Evolutionary conservation across 2,797 vertebrate genomes (phyloP).

Genomic region (Chaetophractus vellerosus): DNA sequence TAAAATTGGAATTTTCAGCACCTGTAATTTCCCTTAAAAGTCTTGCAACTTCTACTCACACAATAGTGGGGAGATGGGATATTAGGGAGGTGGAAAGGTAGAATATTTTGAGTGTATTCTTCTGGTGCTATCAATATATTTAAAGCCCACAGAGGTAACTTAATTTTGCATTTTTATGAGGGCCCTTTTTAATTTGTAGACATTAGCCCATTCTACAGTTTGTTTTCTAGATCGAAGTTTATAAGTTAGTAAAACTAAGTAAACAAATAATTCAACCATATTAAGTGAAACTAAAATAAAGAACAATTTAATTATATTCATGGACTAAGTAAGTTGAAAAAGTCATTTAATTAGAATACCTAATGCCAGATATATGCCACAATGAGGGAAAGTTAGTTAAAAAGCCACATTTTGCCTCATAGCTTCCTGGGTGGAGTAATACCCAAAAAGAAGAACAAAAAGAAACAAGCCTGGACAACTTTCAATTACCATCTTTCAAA

Average conservation of each 20-base stretch:
- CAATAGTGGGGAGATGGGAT: background rate
- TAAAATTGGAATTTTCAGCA: background rate
- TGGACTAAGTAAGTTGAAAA: background rate
- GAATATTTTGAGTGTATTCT: background rate
- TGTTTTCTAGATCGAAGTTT: background rate
- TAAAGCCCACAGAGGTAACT: background rate
- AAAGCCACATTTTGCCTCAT: background rate
- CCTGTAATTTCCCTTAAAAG: background rate
- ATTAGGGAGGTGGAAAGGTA: background rate
- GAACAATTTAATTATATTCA: background rate
- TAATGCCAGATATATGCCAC: background rate
- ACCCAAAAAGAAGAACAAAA: background rate
- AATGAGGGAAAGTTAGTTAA: background rate
- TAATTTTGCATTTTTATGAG: background rate
- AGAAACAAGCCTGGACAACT: background rate
- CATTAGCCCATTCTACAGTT: background rate
- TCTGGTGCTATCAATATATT: background rate
- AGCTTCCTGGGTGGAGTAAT: background rate
- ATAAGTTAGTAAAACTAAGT: background rate
- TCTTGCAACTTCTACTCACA: background rate
- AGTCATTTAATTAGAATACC: background rate
- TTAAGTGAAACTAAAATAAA: background rate
- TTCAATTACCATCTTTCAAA: constrained; percentile 35
- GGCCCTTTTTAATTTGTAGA: background rate
- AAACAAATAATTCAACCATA: background rate